Evolutionary conservation across 2,888 invertebrate genomes (phyloP), one percentile per base, ranked within the genome.

Genomic region (Anthophora plumipes): DNA sequence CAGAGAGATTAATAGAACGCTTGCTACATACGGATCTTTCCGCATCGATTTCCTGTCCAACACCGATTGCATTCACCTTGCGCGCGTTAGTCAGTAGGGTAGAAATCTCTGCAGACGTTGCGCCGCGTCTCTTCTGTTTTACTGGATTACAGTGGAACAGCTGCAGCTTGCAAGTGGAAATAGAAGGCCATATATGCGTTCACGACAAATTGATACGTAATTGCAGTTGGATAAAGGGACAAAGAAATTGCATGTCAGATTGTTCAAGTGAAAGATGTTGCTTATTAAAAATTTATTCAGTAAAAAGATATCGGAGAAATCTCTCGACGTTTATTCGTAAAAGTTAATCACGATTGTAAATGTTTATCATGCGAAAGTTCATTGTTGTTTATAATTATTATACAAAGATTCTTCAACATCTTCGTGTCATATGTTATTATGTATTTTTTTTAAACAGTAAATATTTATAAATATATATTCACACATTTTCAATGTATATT

Each of bases 21-120:
- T 41, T 7, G 25, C 12, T 54, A 55, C 55, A 17, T 41, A 11
- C 41, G 55, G 54, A 54, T 54, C 54, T 55, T 43, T 8, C 20
- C 2, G 2, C 25, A 68, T 68, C 31, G 68, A 68, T 68, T 68
- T 68, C n/a, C 57, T 57, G 57, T 46, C 68, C 20, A 57, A 57
- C 11, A 48, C 48, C 4, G 52, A 37, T 60, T 52, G 52, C 48
- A 17, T 41, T 50, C 2, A 25, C 50, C 59, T 70, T 41, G 52
- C n/a, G 14, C 25, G 14, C 14, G 17, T 57, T 68, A 57, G 39
- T 46, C 57, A 68, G n/a, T 14, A 50, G 39, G 39, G 39, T 39
- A 25, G n/a, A 70, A 60, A 48, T 48, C 22, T 22, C 3, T 39
- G 20, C 9, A 68, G 14, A 57, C 17, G 14, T 46, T 25, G 17